These are phyloP conservation scores for Hirudo medicinalis DNA, from an alignment of 1,140 invertebrate genomes.

Conservation along the genomic window DNA sequence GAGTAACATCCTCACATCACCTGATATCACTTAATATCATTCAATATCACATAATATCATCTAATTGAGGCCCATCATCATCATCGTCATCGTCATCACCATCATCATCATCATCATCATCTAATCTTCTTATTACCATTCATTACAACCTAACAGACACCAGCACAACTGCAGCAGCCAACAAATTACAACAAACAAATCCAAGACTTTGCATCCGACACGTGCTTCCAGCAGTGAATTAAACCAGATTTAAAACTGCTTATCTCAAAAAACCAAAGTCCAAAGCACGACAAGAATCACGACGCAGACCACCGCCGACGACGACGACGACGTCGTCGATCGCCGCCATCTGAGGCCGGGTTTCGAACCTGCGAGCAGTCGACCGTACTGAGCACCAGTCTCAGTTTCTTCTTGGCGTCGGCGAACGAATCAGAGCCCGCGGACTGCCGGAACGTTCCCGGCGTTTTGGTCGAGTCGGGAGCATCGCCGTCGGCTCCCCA, in stretches of 20 bases:
- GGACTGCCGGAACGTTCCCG: conserved; percentile 43
- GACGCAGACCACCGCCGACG: conserved; percentile 21
- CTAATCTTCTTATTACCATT: too few relatives aligned
- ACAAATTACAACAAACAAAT: neutral
- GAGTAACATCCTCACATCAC: too few relatives aligned
- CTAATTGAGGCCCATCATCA: too few relatives aligned
- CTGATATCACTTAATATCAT: too few relatives aligned
- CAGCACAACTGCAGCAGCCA: too few relatives aligned
- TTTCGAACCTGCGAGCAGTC: conserved; percentile 27
- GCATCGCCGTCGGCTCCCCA: conserved; percentile 18
- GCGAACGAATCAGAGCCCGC: conserved; percentile 50
- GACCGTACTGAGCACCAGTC: conserved; percentile 69
- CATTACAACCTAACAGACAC: too few relatives aligned
- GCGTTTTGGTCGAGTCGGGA: conserved; percentile 15
- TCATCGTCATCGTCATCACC: too few relatives aligned
- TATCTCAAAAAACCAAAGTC: neutral
- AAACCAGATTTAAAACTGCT: neutral
- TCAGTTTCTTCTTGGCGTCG: conserved; percentile 79
- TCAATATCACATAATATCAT: too few relatives aligned
- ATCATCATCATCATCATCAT: too few relatives aligned
- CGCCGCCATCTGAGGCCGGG: too few relatives aligned
- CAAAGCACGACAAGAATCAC: neutral
- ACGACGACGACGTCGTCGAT: conserved; percentile 14
- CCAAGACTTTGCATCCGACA: neutral
- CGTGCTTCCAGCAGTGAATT: neutral